Percentiles rank a stretch among this genome's conserved stretches.
phyloP scores from a whole-genome alignment of 2,113 vertebrate genomes.

The Nesospiza acunhae region DNA sequence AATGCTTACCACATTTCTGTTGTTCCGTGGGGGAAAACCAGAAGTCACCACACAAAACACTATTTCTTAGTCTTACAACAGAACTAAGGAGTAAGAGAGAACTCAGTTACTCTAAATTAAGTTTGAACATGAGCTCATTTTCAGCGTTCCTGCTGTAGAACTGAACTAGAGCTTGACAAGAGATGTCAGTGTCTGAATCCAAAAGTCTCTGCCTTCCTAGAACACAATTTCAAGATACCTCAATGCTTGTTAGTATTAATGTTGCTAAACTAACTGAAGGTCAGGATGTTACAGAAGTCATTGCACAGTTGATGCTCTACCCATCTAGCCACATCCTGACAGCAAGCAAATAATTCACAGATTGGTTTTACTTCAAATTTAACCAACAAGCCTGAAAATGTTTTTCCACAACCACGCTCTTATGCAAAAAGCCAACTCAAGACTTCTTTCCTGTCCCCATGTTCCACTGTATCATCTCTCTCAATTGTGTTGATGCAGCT shows the following conservation, averaged over 20 bases:
- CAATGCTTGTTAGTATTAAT: background rate
- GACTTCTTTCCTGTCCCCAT: background rate
- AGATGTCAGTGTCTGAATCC: background rate
- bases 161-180: background rate
- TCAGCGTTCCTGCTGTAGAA: background rate
- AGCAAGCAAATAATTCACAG: background rate
- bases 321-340: conserved; percentile 25
- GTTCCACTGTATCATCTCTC: background rate
- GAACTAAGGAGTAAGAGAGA: background rate
- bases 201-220: background rate
- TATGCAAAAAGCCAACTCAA: background rate
- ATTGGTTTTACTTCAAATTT: conserved; percentile 2
- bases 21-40: background rate
- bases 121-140: background rate
- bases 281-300: background rate
- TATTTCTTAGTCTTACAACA: background rate
- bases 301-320: background rate
- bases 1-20: background rate
- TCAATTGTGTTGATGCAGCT: background rate
- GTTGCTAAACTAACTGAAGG: background rate
- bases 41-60: background rate
- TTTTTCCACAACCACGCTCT: background rate
- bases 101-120: background rate
- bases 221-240: background rate
- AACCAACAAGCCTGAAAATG: background rate